Percentiles rank a stretch among this genome's conserved stretches.
Conservation (phyloP, 2,797 vertebrate genomes). For the Crypturellus tataupa region DNA sequence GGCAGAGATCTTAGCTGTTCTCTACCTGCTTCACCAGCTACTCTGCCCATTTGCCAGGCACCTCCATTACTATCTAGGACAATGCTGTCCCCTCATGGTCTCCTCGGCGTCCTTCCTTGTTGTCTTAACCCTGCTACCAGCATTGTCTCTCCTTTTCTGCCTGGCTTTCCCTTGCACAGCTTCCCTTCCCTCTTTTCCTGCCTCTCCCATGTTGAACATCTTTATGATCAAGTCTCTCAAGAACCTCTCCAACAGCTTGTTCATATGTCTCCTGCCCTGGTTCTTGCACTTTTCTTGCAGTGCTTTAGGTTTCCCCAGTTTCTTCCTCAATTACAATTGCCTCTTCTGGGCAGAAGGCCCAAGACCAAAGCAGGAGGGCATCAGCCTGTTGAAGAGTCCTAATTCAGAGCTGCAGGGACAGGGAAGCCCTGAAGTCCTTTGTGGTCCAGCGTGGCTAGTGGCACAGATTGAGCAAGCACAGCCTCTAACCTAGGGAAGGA, state of each 20-base stretch:
- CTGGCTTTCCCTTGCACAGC: background rate
- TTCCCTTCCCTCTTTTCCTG: background rate
- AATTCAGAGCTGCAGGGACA: background rate
- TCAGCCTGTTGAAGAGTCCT: background rate
- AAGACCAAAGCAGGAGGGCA: background rate
- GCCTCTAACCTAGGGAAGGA: background rate
- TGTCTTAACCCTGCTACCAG: background rate
- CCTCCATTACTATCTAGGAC: background rate
- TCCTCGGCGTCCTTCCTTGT: background rate
- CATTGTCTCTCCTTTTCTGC: background rate
- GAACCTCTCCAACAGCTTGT: background rate
- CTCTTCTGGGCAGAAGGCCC: background rate
- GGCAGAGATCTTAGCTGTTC: constrained; percentile 1
- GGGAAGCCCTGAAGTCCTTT: background rate
- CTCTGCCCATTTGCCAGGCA: background rate
- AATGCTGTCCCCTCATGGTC: background rate
- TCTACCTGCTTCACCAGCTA: constrained; percentile 25
- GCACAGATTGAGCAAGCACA: background rate
- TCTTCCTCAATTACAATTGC: background rate
- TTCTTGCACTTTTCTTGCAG: background rate
- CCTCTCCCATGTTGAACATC: background rate
- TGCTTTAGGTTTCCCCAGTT: background rate
- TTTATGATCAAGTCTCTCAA: background rate
- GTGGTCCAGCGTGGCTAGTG: background rate
- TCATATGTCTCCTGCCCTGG: background rate